phyloP scores from a whole-genome alignment of 2,797 vertebrate species.

The Mallotus villosus region DNA sequence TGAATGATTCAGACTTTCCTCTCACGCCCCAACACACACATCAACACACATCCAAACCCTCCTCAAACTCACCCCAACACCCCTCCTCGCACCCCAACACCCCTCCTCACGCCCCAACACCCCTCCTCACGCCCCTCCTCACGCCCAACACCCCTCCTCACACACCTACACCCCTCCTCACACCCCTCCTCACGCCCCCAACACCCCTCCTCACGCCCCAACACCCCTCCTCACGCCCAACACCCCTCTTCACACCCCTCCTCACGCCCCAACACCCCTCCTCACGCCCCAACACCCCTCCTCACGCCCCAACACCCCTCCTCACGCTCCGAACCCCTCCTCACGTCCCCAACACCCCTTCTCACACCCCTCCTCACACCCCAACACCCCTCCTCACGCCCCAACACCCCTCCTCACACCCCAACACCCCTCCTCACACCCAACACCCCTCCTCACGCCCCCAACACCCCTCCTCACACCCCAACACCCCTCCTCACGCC shows the following conservation, averaged over 20 bases:
- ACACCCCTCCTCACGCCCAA: no score
- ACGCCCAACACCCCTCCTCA: no score
- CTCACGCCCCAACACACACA: not conserved
- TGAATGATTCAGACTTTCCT: slow-evolving; percentile 48
- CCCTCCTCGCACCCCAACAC: not conserved
- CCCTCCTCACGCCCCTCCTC: no score
- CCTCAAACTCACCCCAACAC: not conserved
- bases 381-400: not conserved
- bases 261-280: not conserved
- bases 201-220: not conserved
- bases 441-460: no score
- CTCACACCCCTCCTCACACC: not conserved
- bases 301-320: not conserved
- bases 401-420: not conserved
- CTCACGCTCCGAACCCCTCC: no score
- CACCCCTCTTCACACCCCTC: no score
- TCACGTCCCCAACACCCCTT: not conserved
- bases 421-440: no score
- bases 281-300: no score
- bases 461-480: not conserved
- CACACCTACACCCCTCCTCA: no score
- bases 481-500: not conserved
- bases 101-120: not conserved
- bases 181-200: no score
- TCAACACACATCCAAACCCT: no score